Percentiles rank a stretch among this genome's conserved stretches.
Conservation (phyloP, 1,140 invertebrate species). For the Rhysida immarginata region DNA sequence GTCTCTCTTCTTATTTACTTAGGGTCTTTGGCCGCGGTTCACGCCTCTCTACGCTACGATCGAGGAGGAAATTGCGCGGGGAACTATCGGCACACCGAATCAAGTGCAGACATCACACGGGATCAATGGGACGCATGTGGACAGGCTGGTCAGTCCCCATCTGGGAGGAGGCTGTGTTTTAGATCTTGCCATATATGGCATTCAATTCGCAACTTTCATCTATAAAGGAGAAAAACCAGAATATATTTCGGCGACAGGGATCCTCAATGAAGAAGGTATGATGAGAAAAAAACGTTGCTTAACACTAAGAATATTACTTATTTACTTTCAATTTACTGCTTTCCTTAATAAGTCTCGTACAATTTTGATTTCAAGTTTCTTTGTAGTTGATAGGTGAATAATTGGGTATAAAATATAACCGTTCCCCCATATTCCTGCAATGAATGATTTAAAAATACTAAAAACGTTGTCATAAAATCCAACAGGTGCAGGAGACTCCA, state of each 20-base stretch:
- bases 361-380: too few relatives aligned
- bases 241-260: constrained; percentile 28
- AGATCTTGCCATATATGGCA: constrained; percentile 64
- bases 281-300: too few relatives aligned
- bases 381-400: too few relatives aligned
- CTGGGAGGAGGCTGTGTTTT: constrained; percentile 63
- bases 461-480: too few relatives aligned
- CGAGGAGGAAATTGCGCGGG: constrained; percentile 1
- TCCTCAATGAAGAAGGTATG: neutral
- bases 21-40: constrained; percentile 1
- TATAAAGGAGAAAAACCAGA: constrained; percentile 44
- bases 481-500: too few relatives aligned
- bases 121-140: neutral
- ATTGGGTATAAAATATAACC: too few relatives aligned
- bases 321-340: too few relatives aligned
- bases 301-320: too few relatives aligned
- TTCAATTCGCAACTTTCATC: constrained; percentile 57
- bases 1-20: neutral
- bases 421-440: too few relatives aligned
- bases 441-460: too few relatives aligned
- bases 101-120: constrained; percentile 2
- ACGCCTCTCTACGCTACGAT: constrained; percentile 1
- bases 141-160: neutral
- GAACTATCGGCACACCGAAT: constrained; percentile 1
- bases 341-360: too few relatives aligned